Evolutionary conservation across 1,140 invertebrate species (phyloP), one percentile per base, ranked within the genome.

Genomic region (Drosophila kohkoa): DNA sequence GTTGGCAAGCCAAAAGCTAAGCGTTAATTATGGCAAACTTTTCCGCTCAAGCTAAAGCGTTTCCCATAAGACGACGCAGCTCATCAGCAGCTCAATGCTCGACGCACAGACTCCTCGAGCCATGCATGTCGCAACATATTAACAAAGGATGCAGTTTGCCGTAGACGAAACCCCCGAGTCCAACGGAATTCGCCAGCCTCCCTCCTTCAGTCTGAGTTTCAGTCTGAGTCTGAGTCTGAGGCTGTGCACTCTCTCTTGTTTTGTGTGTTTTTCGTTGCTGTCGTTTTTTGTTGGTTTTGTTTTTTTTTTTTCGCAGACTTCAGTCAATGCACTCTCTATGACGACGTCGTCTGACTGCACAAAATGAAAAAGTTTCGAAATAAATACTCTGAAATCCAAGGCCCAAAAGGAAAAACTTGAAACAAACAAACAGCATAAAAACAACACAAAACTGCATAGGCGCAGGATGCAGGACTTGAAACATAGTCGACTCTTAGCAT

Each of bases 311-410:
- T 77, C 62, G 60, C 67, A 85, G 83, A 79, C 83, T 83, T 88
- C 83, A 88, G 83, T 88, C 83, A 88, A 89, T 88, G 83, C 83
- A 88, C 83, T 88, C 83, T 88, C 85, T 90, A 88, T 85, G 85
- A 89, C 78, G 49, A 60, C 58, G 79, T 77, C 85, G 85, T 89
- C 81, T 88, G 85, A 88, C 85, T 89, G 85, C 81, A 88, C 85
- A 88, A 88, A 88, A 88, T 89, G 83, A 88, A 89, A 88, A 88
- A 88, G 81, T 89, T 88, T 88, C 65, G 63, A 77, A 89, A 81
- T 83, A 87, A 81, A 77, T 77, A 67, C 87, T 25, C 20, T 79
- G 67, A 79, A 86, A 86, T 77, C 82, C 82, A 70, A 87, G 73
- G 77, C 80, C 83, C 80, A 80, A 87, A 87, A 82, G 83, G 66